phyloP scores from a whole-genome alignment of 2,888 invertebrate species.

The Tanytarsus gracilentus region DNA sequence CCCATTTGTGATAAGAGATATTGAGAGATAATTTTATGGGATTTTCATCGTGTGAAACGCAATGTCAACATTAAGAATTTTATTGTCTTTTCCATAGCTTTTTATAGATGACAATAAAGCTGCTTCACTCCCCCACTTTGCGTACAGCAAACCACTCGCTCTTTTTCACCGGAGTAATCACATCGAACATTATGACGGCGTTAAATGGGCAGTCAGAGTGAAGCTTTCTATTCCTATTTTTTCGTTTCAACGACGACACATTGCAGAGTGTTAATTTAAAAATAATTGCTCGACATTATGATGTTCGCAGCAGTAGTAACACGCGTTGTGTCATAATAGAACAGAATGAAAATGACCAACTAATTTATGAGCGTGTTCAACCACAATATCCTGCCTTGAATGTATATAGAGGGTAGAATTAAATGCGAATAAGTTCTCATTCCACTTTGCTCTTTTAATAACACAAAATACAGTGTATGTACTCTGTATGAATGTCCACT shows the following conservation, averaged over 20 bases:
- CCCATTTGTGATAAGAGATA: too few species aligned
- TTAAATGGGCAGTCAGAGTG: too few species aligned
- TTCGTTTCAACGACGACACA: too few species aligned
- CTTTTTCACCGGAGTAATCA: too few species aligned
- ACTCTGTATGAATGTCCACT: too few species aligned
- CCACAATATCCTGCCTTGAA: not conserved
- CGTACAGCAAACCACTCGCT: not conserved
- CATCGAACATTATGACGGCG: too few species aligned
- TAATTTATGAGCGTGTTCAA: slow-evolving; percentile 1
- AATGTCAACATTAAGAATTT: slow-evolving; percentile 26
- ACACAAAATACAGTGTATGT: too few species aligned
- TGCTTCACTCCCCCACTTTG: not conserved
- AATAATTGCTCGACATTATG: slow-evolving; percentile 19
- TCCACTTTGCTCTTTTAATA: not conserved
- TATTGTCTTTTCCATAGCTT: slow-evolving; percentile 17
- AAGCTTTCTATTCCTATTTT: too few species aligned
- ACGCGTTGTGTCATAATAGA: too few species aligned
- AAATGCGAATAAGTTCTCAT: not conserved
- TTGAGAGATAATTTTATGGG: slow-evolving; percentile 28
- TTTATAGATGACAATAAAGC: slow-evolving; percentile 27
- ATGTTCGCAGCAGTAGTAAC: too few species aligned
- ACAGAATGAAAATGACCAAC: not conserved
- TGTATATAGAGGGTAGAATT: not conserved
- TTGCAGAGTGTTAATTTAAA: slow-evolving; percentile 16
- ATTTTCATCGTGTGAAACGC: slow-evolving; percentile 28